phyloP scores from a whole-genome alignment of 2,888 invertebrate species.

The Pterobdella sp. region DNA sequence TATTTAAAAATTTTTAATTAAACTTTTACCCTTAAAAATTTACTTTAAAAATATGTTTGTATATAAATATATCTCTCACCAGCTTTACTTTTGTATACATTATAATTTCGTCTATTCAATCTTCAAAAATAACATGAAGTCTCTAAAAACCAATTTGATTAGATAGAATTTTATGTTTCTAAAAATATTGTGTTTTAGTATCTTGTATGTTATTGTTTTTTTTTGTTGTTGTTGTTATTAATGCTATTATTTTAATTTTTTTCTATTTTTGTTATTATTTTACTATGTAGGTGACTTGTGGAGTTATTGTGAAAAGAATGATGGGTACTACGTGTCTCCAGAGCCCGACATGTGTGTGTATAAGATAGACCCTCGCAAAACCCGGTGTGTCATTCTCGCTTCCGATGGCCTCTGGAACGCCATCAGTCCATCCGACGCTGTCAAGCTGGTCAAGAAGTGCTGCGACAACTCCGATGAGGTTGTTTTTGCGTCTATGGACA shows the following conservation, averaged over 20 bases:
- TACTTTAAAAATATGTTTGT: too few relatives aligned
- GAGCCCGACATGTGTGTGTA: constrained; percentile 89
- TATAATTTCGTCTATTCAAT: too few relatives aligned
- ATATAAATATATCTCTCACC: too few relatives aligned
- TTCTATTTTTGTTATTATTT: too few relatives aligned
- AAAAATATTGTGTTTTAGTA: too few relatives aligned
- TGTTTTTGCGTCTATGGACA: background rate
- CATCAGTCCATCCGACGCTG: constrained; percentile 73
- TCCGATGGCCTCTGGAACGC: constrained; percentile 97
- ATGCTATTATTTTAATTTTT: too few relatives aligned
- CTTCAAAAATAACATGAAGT: background rate
- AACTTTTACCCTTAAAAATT: too few relatives aligned
- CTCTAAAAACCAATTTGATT: too few relatives aligned
- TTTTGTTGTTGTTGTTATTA: too few relatives aligned
- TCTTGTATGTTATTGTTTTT: background rate
- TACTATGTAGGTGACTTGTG: constrained; percentile 72
- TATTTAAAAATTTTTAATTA: too few relatives aligned
- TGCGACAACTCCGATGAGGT: constrained; percentile 8
- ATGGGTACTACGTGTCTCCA: constrained; percentile 92
- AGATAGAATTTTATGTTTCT: too few relatives aligned
- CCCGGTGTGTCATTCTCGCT: constrained; percentile 77
- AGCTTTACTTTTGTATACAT: too few relatives aligned
- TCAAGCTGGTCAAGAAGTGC: constrained; percentile 46
- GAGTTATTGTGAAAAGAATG: constrained; percentile 84
- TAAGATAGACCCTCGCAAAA: constrained; percentile 63